Percentiles rank a stretch among this genome's conserved stretches.
Conservation (phyloP, 2,888 invertebrate species). For the Chymomyza amoena region DNA sequence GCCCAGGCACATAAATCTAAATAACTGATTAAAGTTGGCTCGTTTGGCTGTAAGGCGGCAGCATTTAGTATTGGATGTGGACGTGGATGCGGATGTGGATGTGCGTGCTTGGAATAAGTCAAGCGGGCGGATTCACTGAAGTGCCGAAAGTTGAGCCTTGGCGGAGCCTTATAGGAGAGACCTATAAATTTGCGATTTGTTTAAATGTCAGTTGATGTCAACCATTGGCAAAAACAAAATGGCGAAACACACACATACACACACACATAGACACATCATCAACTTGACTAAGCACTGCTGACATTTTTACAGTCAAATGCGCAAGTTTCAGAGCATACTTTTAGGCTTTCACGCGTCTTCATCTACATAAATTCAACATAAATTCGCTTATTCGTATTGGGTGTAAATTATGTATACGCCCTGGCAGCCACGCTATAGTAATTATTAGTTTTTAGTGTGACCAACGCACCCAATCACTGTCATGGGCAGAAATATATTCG, state of each 20-base stretch:
- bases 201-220: conserved; percentile 55
- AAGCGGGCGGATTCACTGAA: conserved; percentile 56
- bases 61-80: conserved; percentile 17
- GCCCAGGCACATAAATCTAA: conserved; percentile 60
- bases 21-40: conserved; percentile 67
- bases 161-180: background rate
- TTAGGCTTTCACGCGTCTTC: conserved; percentile 43
- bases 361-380: conserved; percentile 68
- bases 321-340: conserved; percentile 13
- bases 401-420: conserved; percentile 23
- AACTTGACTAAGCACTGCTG: conserved; percentile 31
- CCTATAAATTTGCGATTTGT: conserved; percentile 69
- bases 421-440: background rate
- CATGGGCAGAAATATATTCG: conserved; percentile 93
- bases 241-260: background rate
- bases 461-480: conserved; percentile 87
- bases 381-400: conserved; percentile 63
- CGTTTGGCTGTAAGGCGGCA: conserved; percentile 28
- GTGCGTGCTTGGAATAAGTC: conserved; percentile 65
- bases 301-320: conserved; percentile 60
- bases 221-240: conserved; percentile 39
- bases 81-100: conserved; percentile 1
- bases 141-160: conserved; percentile 25
- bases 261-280: background rate
- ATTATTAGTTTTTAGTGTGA: background rate